Conservation (phyloP, 2,797 vertebrate genomes). For the Euphonia xanthogaster region DNA sequence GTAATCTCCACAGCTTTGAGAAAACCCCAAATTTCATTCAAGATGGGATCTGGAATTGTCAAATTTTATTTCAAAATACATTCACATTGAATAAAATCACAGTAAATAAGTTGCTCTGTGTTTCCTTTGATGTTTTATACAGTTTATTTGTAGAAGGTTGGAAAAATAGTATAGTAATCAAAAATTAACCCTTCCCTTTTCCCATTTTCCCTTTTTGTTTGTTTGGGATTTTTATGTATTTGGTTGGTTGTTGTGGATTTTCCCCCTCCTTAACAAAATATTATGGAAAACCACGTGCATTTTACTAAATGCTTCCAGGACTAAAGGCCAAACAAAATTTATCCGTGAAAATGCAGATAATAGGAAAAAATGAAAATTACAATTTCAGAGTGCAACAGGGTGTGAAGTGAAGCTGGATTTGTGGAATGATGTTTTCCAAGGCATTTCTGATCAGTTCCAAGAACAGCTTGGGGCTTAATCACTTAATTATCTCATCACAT, state of each 20-base stretch:
- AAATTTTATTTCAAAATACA: background rate
- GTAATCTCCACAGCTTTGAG: background rate
- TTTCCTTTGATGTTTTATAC: background rate
- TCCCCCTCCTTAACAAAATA: background rate
- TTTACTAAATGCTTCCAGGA: background rate
- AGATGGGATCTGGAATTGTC: background rate
- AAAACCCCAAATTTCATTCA: background rate
- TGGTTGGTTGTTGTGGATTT: background rate
- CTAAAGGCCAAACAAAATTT: background rate
- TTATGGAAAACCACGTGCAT: rapidly evolving
- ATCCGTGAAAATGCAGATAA: background rate
- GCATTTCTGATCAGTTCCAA: background rate
- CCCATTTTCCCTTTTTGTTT: background rate
- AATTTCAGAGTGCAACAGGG: background rate
- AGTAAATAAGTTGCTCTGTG: background rate
- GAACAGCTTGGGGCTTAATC: background rate
- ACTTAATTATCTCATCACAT: background rate
- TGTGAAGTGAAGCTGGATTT: background rate
- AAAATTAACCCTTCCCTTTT: background rate
- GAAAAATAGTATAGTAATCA: background rate
- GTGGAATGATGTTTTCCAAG: background rate
- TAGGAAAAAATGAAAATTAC: background rate
- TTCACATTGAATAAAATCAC: background rate
- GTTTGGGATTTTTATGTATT: background rate
- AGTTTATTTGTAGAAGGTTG: background rate